Base-by-base conservation (phyloP, 1,140 invertebrate genomes). In the Saccostrea echinata region DNA sequence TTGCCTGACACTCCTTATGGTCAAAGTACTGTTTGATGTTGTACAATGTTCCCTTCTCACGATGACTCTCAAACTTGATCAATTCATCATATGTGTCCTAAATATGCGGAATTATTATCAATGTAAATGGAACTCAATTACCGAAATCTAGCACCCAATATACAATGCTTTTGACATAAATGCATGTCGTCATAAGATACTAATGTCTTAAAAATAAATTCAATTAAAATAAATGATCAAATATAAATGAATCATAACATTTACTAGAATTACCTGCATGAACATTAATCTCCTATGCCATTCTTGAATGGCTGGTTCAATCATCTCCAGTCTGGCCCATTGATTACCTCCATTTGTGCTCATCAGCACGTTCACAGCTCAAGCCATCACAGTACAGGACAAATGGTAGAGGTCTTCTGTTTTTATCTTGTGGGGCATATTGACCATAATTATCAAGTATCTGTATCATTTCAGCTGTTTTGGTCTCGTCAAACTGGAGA, bases 301-400 rank as follows among this genome's bases (percentile, higher is more conserved):
- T 85, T 85, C 84, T 61, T 85, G 52, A 21, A 64, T 64, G 27
- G 52, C 55, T 33, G 53, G 53, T 33, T 85, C 27, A 24, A 85
- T 24, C 13, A 52, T 43, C 33, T 85, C 84, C 18, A 61, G 57
- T 61, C 57, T 55, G 27, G 9, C 53, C 84, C 84, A 85, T n/a
- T 24, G 53, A 61, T 57, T 21, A n/a, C 12, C 51, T 24, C 12
- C 57, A 64, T 85, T 85, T 4, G 61, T 55, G n/a, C 84, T n/a
- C n/a, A n/a, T n/a, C n/a, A n/a, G n/a, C 30, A 30, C 84, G 35
- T 82, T 85, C 84, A 64, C 84, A 85, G 30, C 84, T 85, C 24
- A 85, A 64, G n/a, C 84, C 84, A 64, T 85, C 84, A 27, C 53
- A 52, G 57, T 85, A 64, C 16, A 85, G 35, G 13, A 64, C 9